Evolutionary conservation across 2,113 vertebrate genomes (phyloP), one percentile per base, ranked within the genome.

Genomic region (Caloenas nicobarica): DNA sequence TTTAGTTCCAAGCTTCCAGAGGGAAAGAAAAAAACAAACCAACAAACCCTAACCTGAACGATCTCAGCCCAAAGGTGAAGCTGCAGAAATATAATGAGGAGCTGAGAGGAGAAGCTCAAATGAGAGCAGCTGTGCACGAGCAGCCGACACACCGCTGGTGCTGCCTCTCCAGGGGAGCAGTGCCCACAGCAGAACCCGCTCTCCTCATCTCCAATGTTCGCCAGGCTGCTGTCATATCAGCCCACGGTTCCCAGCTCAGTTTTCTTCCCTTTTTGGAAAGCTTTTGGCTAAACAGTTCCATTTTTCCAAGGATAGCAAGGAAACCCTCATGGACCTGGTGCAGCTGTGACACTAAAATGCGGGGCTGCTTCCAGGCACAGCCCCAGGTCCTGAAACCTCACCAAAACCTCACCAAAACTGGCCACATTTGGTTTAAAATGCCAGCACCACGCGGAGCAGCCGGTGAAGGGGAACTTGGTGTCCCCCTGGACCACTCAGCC

Each of bases 41-140:
- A 13, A 19, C 50, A 29, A 66, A 42, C 66, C 64, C 79, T 88
- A 93, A 88, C 92, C 95, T 79, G 69, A 40, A n/a, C 88, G 92
- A 78, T 91, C 92, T 90, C 80, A 57, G 92, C 89, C 14, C 90
- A 96, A 94, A 96, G 96, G 96, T 93, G 96, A 95, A 96, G 82
- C 83, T 88, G 86, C 62, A 93, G 88, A 90, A 91, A 94, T 76
- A 92, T 93, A 96, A 94, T 81, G 95, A 97, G 96, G 92, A 91
- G 90, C 90, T 83, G 91, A 77, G 88, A 92, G 0, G 0, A 83
- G 89, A 29, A 82, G 85, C 79, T 93, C 29, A n/a, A 68, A 69
- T 13, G 77, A 48, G 42, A 92, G 91, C 1, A 82, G 25, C 76
- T 57, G 74, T 34, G 89, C 66, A 2, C 33, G 38, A 76, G 74